Evolutionary conservation across 2,113 vertebrate species (phyloP).

Genomic region (Narcine bancroftii): DNA sequence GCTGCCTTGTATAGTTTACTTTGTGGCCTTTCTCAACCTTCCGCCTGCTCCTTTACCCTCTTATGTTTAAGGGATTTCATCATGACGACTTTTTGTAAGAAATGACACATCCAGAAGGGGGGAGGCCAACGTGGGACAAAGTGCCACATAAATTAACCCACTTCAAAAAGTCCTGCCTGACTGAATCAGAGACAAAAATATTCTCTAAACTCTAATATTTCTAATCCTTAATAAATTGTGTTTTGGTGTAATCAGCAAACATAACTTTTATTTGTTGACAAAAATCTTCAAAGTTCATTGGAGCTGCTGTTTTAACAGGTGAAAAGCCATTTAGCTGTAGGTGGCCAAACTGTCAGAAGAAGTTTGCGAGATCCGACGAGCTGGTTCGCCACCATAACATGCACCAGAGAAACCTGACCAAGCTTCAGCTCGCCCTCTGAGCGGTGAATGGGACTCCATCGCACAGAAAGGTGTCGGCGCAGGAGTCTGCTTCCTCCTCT

Average conservation of each 20-base stretch:
- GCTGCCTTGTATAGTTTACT: too few relatives aligned
- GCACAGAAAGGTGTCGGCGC: neutral
- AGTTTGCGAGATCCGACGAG: conserved; percentile 96
- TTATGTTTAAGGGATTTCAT: neutral
- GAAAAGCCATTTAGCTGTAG: conserved; percentile 97
- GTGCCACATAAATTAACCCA: neutral
- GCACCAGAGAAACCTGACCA: conserved; percentile 97
- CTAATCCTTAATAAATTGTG: neutral
- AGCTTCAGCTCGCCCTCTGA: conserved; percentile 85
- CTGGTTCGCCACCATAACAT: conserved; percentile 97
- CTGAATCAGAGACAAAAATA: neutral
- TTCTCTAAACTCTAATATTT: neutral
- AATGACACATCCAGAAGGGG: neutral
- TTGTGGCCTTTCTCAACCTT: neutral
- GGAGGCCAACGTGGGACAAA: neutral
- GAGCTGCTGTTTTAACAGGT: conserved; percentile 61
- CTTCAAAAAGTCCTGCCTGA: conserved; percentile 9
- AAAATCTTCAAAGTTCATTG: conserved; percentile 23
- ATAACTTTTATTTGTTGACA: neutral
- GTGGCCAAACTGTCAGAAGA: conserved; percentile 98
- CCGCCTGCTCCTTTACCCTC: too few relatives aligned
- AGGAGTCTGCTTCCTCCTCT: neutral
- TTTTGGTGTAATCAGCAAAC: neutral
- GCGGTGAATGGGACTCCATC: neutral
- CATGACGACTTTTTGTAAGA: too few relatives aligned